A percentile compares a stretch with the other conserved stretches of the same genome.
Evolutionary conservation across 2,888 invertebrate species (phyloP).

Genomic region (Andrena bicolor): DNA sequence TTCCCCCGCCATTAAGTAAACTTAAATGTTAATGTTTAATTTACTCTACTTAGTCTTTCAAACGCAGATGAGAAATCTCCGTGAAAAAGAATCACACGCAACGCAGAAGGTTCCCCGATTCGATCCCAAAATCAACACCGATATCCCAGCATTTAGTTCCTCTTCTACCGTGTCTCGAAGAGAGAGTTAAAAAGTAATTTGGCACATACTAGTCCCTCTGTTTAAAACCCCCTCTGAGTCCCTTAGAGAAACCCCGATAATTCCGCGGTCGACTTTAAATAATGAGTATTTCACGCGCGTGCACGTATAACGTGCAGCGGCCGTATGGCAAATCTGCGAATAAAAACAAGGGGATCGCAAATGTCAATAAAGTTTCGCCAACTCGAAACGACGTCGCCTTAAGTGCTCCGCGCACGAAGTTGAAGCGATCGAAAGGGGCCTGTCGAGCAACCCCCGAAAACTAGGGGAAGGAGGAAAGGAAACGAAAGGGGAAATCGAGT

Average conservation of each 20-base stretch:
- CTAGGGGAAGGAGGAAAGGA: background rate
- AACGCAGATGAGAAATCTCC: too few species aligned
- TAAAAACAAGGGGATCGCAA: slow-evolving; percentile 23
- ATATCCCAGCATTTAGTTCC: slow-evolving; percentile 11
- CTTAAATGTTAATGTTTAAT: too few species aligned
- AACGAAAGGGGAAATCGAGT: slow-evolving; percentile 10
- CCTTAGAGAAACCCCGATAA: background rate
- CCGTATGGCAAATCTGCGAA: slow-evolving; percentile 44
- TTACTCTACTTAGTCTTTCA: too few species aligned
- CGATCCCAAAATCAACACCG: background rate
- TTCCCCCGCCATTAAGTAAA: too few species aligned
- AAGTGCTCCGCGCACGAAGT: slow-evolving; percentile 28
- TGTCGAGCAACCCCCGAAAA: background rate
- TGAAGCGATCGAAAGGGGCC: background rate
- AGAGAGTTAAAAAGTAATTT: background rate
- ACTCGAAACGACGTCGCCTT: slow-evolving; percentile 20
- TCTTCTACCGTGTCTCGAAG: background rate
- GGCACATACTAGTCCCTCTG: background rate
- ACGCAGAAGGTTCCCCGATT: background rate
- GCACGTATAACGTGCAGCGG: slow-evolving; percentile 54
- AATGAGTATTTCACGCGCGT: slow-evolving; percentile 47
- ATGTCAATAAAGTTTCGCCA: slow-evolving; percentile 14
- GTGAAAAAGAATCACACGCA: too few species aligned
- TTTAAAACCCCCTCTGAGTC: too few species aligned
- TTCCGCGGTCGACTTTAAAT: background rate